phyloP scores from a whole-genome alignment of 2,888 invertebrate genomes.

The Eutolmus rufibarbis region DNA sequence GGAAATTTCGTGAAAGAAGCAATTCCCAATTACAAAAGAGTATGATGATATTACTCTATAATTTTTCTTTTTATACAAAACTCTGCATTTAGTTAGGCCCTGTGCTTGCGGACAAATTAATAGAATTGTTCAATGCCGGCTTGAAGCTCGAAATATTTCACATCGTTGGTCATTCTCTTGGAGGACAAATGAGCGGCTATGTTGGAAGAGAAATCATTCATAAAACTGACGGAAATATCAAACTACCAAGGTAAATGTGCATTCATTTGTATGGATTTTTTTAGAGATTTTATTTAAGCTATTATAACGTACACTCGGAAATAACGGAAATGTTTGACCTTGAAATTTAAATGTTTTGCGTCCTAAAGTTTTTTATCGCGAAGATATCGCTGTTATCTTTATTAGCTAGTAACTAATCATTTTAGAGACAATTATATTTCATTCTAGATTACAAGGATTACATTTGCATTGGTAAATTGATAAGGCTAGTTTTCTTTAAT shows the following conservation, averaged over 20 bases:
- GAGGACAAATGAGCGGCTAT: conserved; percentile 48
- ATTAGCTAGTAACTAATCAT: neutral
- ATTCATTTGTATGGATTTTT: neutral
- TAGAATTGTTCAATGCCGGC: conserved; percentile 47
- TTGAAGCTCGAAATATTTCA: conserved; percentile 47
- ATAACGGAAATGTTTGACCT: neutral
- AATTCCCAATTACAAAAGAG: conserved; percentile 57
- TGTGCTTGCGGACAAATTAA: neutral
- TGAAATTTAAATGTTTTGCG: neutral
- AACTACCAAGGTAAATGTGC: conserved; percentile 43
- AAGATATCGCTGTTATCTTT: neutral
- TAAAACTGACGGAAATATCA: conserved; percentile 42
- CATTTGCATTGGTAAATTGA: neutral
- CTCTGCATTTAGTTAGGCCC: neutral
- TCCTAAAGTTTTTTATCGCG: neutral
- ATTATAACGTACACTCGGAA: neutral
- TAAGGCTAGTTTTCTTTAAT: neutral
- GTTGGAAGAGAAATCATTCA: conserved; percentile 46
- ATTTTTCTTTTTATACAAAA: neutral
- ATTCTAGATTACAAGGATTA: no score
- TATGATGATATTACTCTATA: conserved; percentile 32
- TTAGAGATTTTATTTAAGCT: neutral
- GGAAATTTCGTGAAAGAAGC: conserved; percentile 61
- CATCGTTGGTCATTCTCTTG: conserved; percentile 50
- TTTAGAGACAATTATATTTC: no score